Percentiles rank a stretch among this genome's conserved stretches.
Evolutionary conservation across 2,888 invertebrate genomes (phyloP).

Genomic region (Desoria tigrina): DNA sequence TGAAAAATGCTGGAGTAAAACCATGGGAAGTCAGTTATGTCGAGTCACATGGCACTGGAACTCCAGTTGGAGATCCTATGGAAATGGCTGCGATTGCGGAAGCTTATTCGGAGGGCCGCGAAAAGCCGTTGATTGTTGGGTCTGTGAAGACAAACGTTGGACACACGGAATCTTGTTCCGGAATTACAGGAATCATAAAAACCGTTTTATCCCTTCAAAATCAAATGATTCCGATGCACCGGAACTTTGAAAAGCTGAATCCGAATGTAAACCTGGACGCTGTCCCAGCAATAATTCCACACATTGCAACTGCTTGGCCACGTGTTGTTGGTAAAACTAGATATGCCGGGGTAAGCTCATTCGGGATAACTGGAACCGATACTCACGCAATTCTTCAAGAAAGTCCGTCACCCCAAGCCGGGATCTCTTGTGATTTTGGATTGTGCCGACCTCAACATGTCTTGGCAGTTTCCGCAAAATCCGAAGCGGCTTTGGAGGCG

Average conservation of each 20-base stretch:
- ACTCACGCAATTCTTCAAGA: conserved; percentile 27
- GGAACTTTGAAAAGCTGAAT: conserved; percentile 22
- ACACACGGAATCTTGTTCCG: conserved; percentile 31
- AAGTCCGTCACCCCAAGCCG: background rate
- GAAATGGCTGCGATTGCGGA: conserved; percentile 26
- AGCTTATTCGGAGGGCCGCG: conserved; percentile 19
- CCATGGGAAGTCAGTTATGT: conserved; percentile 21
- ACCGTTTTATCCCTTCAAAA: conserved; percentile 27
- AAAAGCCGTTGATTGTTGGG: conserved; percentile 22
- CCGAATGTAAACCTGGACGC: conserved; percentile 24
- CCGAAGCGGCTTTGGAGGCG: conserved; percentile 20
- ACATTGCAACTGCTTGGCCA: conserved; percentile 18
- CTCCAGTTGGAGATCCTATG: too few species aligned
- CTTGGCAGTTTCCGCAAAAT: conserved; percentile 20
- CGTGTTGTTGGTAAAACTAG: conserved; percentile 7
- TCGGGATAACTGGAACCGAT: conserved; percentile 35
- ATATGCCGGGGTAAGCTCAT: conserved; percentile 28
- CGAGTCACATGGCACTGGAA: conserved; percentile 26
- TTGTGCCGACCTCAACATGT: conserved; percentile 18
- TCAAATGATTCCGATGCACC: conserved; percentile 27
- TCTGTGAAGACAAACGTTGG: conserved; percentile 31
- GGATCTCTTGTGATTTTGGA: conserved; percentile 9
- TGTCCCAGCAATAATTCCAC: conserved; percentile 26
- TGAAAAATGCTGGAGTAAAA: conserved; percentile 22
- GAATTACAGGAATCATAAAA: conserved; percentile 32